Base-by-base conservation (phyloP, 1,140 invertebrate genomes). In the Coenobita brevimanus region DNA sequence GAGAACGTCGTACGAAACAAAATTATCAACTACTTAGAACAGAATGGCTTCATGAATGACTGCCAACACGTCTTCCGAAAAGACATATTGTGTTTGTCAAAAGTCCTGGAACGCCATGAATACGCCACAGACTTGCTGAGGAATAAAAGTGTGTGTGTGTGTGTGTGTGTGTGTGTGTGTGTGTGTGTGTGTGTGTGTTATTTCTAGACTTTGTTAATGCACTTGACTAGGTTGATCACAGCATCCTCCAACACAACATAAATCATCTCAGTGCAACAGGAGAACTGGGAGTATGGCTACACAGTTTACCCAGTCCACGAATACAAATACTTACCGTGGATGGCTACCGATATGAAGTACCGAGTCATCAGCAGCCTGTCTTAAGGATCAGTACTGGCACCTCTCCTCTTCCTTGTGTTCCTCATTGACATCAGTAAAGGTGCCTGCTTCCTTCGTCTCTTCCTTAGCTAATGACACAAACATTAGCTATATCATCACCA, bases 51-150 rank as follows among this genome's bases (percentile, higher is more conserved):
- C 43, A 17, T 79, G 17, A 79, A 54, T 54, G 36, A 10, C 24
- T 21, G 10, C 43, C 76, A 79, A 27, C 76, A 79, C 27, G 76
- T 10, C 13, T 79, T 79, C 73, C 17, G 73, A 27, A 17, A 79
- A 24, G 76, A 27, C 60, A 79, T 10, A 41, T 80, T 27, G 17
- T 79, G 36, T 27, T 27, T 79, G 10, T 79, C 54, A 13, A 64
- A 33, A 73, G 13, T 33, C 13, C 21, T 73, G 24, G 13, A 13
- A 73, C 54, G 24, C 27, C 24, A 64, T 73, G 27, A 21, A 24
- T 73, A 21, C 69, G 13, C 24, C 21, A 73, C 13, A 73, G 24
- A 13, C 27, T 73, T 13, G 54, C 21, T 33, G 54, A 73, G 27
- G 69, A 24, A 79, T 10, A 64, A 21, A 73, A 73, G n/a, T n/a